Conservation (phyloP, 2,113 vertebrate species). For the Crotalus horridus region DNA sequence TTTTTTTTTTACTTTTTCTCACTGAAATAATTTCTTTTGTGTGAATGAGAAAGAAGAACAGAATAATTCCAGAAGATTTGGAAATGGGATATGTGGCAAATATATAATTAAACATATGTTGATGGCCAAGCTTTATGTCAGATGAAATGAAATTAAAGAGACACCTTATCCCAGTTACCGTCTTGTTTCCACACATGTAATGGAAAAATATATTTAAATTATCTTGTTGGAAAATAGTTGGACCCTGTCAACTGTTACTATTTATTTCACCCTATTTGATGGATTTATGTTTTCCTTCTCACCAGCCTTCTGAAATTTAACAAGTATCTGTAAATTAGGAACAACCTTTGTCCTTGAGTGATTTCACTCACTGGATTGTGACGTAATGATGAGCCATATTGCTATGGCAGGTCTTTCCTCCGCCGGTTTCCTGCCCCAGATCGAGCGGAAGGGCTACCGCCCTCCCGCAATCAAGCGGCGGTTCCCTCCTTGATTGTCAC, state of each 20-base stretch:
- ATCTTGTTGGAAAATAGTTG: neutral
- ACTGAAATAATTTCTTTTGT: neutral
- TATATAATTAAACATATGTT: accelerated
- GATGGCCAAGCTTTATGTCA: neutral
- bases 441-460: too few relatives aligned
- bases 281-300: neutral
- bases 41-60: neutral
- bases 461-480: too few relatives aligned
- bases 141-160: neutral
- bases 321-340: neutral
- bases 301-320: slow-evolving; percentile 18
- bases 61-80: neutral
- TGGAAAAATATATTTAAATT: neutral
- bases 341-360: slow-evolving; percentile 9
- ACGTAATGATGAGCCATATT: too few relatives aligned
- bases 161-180: accelerated
- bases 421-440: too few relatives aligned
- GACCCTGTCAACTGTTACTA: neutral
- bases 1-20: too few relatives aligned
- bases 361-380: neutral
- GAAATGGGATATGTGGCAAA: neutral
- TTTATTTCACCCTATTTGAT: slow-evolving; percentile 8
- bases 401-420: too few relatives aligned
- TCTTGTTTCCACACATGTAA: neutral
- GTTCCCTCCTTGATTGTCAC: too few relatives aligned